These are phyloP conservation scores for Brachionus koreanus DNA, from an alignment of 1,140 invertebrate genomes.

Conservation along the genomic window DNA sequence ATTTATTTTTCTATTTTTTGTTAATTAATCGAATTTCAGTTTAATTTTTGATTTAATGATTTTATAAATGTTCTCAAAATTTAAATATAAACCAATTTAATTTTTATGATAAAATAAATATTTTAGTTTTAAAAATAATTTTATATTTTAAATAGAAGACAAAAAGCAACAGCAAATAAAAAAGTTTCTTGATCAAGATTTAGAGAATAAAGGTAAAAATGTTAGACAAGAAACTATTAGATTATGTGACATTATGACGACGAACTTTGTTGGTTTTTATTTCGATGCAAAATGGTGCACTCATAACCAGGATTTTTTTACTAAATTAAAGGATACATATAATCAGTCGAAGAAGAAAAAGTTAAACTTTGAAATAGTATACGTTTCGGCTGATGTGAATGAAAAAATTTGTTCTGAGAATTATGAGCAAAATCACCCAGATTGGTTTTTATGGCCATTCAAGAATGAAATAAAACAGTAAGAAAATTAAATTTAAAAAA, in stretches of 20 bases:
- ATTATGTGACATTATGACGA: neutral
- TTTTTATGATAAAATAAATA: too few relatives aligned
- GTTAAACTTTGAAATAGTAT: neutral
- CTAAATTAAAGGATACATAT: neutral
- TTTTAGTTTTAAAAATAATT: too few relatives aligned
- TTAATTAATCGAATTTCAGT: too few relatives aligned
- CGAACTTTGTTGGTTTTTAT: conserved; percentile 9
- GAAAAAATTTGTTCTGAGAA: neutral
- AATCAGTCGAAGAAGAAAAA: neutral
- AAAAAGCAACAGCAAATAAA: neutral
- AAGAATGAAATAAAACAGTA: neutral
- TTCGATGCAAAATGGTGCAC: conserved; percentile 21
- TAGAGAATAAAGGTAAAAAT: neutral
- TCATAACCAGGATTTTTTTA: neutral
- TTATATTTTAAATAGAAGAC: neutral
- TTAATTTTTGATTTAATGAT: too few relatives aligned
- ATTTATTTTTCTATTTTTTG: too few relatives aligned
- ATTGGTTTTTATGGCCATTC: conserved; percentile 16
- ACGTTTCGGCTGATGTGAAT: neutral
- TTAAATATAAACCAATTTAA: too few relatives aligned
- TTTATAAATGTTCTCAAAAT: too few relatives aligned
- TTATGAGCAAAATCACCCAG: neutral
- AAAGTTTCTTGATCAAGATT: neutral
- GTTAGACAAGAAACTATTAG: neutral
- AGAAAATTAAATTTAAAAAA: neutral